phyloP scores from a whole-genome alignment of 1,140 invertebrate genomes.

The Cotesia typhae region DNA sequence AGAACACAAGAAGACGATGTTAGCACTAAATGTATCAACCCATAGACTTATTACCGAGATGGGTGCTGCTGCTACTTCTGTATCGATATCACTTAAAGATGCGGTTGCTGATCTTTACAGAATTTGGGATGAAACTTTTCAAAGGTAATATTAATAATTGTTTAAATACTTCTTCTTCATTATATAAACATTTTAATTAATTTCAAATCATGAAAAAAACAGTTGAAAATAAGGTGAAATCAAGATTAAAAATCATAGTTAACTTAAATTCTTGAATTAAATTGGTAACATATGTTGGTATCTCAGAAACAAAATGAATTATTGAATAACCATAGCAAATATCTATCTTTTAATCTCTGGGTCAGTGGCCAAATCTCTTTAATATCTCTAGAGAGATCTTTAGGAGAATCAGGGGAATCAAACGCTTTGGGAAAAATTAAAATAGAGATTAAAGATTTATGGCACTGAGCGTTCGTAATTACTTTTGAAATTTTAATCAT shows the following conservation, averaged over 20 bases:
- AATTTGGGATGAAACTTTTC: conserved; percentile 79
- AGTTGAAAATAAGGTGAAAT: too few species aligned
- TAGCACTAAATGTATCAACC: conserved; percentile 78
- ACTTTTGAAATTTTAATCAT: conserved; percentile 28
- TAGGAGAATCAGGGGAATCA: conserved; percentile 41
- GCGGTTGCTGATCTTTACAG: conserved; percentile 79
- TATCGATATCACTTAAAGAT: conserved; percentile 70
- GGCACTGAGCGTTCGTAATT: conserved; percentile 6
- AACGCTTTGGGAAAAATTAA: conserved; percentile 40
- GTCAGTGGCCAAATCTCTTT: conserved; percentile 37
- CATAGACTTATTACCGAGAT: conserved; percentile 74
- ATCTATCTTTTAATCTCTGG: conserved; percentile 24
- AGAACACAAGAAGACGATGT: conserved; percentile 75
- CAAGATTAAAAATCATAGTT: too few species aligned
- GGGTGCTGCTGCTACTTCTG: conserved; percentile 61
- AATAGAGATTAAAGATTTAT: conserved; percentile 39
- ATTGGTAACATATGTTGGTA: too few species aligned
- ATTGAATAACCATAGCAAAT: conserved; percentile 18
- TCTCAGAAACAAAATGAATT: neutral
- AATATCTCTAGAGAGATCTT: conserved; percentile 35
- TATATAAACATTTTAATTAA: too few species aligned
- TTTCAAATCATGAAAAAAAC: too few species aligned
- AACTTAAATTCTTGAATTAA: too few species aligned
- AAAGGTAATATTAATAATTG: conserved; percentile 69
- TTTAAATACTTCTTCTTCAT: too few species aligned